Conservation (phyloP, 53 echinoderm and acorn worm species). For the Henricia sp. region DNA sequence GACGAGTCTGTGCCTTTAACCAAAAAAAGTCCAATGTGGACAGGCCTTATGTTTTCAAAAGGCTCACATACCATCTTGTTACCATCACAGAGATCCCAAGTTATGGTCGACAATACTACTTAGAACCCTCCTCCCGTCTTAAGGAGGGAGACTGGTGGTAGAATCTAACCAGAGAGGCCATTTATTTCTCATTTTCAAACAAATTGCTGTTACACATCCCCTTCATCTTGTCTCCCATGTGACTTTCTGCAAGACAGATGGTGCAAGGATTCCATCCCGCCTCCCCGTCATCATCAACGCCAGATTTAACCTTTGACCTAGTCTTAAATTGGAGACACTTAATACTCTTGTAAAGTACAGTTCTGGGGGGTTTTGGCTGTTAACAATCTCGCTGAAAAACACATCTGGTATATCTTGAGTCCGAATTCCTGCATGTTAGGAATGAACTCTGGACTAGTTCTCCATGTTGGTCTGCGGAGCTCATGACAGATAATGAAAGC, state of each 20-base stretch:
- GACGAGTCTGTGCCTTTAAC: too few species aligned
- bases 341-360: not conserved
- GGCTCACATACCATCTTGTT: too few species aligned
- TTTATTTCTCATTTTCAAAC: not conserved
- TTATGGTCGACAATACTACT: too few species aligned
- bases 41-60: too few species aligned
- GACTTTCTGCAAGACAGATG: not conserved
- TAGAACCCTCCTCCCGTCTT: too few species aligned
- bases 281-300: not conserved
- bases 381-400: not conserved
- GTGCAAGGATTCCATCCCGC: not conserved
- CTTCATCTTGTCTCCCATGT: not conserved
- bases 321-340: too few species aligned
- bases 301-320: not conserved
- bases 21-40: too few species aligned
- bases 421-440: not conserved
- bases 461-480: not conserved
- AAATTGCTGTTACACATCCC: not conserved
- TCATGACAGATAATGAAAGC: not conserved
- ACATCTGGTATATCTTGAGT: conserved; percentile 37
- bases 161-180: not conserved
- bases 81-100: too few species aligned
- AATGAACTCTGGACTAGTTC: conserved; percentile 1
- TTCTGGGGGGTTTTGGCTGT: not conserved
- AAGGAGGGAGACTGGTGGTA: too few species aligned